Percentiles rank a stretch among this genome's conserved stretches.
Evolutionary conservation across 2,797 vertebrate species (phyloP).

Genomic region (Tapera naevia): DNA sequence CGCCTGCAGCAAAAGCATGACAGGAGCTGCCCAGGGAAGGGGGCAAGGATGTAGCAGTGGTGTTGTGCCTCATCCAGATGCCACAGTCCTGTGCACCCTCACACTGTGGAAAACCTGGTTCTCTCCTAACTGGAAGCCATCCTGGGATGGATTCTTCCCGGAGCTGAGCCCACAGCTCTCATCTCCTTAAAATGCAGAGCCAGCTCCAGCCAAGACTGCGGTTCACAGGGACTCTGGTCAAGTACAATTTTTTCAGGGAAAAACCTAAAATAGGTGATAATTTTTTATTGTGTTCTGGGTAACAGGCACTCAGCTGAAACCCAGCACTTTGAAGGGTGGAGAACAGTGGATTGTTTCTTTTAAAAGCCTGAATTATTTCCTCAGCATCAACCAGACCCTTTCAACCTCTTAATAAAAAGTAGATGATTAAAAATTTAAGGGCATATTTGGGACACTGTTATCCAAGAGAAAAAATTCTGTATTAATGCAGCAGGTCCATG

Average conservation of each 20-base stretch:
- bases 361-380: not conserved
- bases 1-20: not conserved
- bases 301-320: not conserved
- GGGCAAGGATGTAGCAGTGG: accelerated
- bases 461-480: not conserved
- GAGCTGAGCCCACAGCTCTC: not conserved
- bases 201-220: accelerated
- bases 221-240: not conserved
- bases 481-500: not conserved
- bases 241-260: not conserved
- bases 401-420: not conserved
- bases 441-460: not conserved
- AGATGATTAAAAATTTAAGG: not conserved
- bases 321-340: not conserved
- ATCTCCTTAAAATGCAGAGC: too few relatives aligned
- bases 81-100: not conserved
- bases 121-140: accelerated
- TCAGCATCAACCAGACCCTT: accelerated
- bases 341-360: not conserved
- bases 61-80: not conserved
- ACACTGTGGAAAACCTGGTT: accelerated
- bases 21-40: not conserved
- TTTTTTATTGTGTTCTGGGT: not conserved
- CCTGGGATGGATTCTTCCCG: accelerated
- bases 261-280: not conserved